phyloP scores from a whole-genome alignment of 2,888 invertebrate genomes.

The Agriopis leucophaearia region DNA sequence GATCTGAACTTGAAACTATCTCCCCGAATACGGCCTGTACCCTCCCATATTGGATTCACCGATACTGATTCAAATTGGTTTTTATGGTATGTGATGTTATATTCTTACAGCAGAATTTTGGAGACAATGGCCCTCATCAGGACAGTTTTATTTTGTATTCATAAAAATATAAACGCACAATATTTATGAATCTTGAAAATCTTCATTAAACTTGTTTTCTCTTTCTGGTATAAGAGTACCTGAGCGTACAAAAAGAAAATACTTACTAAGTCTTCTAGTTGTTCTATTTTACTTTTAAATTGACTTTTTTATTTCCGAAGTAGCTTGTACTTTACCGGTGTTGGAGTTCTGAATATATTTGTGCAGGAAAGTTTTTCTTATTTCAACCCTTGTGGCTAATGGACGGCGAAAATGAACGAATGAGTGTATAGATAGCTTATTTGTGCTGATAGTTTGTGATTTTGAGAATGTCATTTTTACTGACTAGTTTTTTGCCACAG shows the following conservation, averaged over 20 bases:
- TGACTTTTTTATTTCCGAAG: slow-evolving; percentile 31
- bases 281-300: slow-evolving; percentile 34
- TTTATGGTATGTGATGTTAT: too few relatives aligned
- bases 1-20: too few relatives aligned
- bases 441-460: neutral
- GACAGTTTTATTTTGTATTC: too few relatives aligned
- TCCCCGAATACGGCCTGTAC: too few relatives aligned
- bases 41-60: too few relatives aligned
- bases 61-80: too few relatives aligned
- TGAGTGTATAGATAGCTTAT: neutral
- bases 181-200: too few relatives aligned
- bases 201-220: too few relatives aligned
- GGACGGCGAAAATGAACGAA: neutral
- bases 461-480: neutral
- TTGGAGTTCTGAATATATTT: slow-evolving; percentile 19
- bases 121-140: too few relatives aligned
- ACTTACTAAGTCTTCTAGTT: slow-evolving; percentile 15
- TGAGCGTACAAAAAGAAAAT: neutral
- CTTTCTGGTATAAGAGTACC: neutral
- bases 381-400: neutral
- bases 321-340: slow-evolving; percentile 7
- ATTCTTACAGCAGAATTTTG: too few relatives aligned
- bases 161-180: too few relatives aligned
- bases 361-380: neutral
- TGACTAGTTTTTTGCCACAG: neutral